Base-by-base conservation (phyloP, 2,113 vertebrate genomes). In the Noturus placidus region DNA sequence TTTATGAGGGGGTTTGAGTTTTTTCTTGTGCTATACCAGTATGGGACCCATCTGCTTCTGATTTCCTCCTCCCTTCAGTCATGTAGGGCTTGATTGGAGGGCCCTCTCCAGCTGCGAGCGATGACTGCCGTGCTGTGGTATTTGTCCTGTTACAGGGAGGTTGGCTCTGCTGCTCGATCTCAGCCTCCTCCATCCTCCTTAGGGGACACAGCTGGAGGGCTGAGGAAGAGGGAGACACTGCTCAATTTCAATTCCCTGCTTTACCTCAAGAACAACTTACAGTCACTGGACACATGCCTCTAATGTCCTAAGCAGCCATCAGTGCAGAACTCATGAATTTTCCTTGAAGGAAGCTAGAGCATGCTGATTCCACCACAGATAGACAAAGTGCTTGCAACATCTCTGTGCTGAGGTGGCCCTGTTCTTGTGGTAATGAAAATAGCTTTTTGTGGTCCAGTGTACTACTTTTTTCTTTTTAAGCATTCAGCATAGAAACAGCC, bases 41-140 rank as follows among this genome's bases (percentile, higher is more conserved):
- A 94, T 92, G 89, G 93, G 94, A 92, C 93, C 93, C 95, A 96
- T 95, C 95, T 96, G 95, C 94, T 95, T 95, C 92, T 92, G 93
- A 95, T 96, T 96, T 95, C 93, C 92, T 91, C 90, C 88, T 88
- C 82, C 89, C 86, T 84, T 88, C 79, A 87, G 90, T 89, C 90
- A 88, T 89, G 89, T 92, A 92, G 89, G 88, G 91, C 88, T 93
- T 93, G 93, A 95, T 93, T 93, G 91, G 91, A 94, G 90, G 92
- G 92, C 92, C 91, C 91, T 92, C 89, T 89, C 86, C 92, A 91
- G 92, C 93, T 94, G 93, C 93, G 91, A 92, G 83, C 11, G 86
- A 91, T 90, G 88, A 93, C 93, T 90, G 91, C 86, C 85, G 88
- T 85, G 91, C 91, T 89, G 89, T 91, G 93, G 93, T 93, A 91